Conservation (phyloP, 2,113 vertebrate species). For the Callopanchax toddi region DNA sequence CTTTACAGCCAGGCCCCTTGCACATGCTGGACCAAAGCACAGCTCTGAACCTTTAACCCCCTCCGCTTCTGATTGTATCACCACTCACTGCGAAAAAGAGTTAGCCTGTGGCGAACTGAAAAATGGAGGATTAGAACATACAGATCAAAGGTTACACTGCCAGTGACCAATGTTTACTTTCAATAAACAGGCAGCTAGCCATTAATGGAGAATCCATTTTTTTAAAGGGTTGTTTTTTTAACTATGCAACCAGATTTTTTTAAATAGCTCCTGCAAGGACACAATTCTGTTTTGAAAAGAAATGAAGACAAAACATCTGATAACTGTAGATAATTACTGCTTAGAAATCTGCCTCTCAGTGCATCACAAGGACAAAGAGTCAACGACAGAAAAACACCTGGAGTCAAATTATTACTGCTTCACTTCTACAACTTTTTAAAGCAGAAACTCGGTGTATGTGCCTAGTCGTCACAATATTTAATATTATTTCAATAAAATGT, state of each 20-base stretch:
- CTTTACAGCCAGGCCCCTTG: slow-evolving; percentile 47
- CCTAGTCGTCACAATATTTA: too few species aligned
- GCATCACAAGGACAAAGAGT: neutral
- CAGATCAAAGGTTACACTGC: slow-evolving; percentile 38
- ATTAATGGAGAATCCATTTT: slow-evolving; percentile 16
- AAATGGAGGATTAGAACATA: slow-evolving; percentile 30
- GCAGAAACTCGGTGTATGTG: too few species aligned
- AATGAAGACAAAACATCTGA: neutral
- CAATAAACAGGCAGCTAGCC: neutral
- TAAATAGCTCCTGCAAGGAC: neutral
- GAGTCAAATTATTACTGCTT: too few species aligned
- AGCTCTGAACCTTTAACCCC: slow-evolving; percentile 73
- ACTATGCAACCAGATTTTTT: neutral
- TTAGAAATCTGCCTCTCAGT: neutral
- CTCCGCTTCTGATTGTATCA: slow-evolving; percentile 36
- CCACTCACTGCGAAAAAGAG: slow-evolving; percentile 7
- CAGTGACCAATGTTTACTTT: slow-evolving; percentile 51
- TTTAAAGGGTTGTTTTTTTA: too few species aligned
- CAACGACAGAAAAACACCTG: neutral
- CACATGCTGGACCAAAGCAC: slow-evolving; percentile 66
- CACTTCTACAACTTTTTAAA: too few species aligned
- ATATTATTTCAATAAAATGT: too few species aligned
- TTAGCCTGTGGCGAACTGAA: slow-evolving; percentile 22
- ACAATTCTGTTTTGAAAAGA: neutral
- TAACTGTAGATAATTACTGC: neutral